Evolutionary conservation across 2,888 invertebrate species (phyloP).

Genomic region (Balanococcus diminutus): DNA sequence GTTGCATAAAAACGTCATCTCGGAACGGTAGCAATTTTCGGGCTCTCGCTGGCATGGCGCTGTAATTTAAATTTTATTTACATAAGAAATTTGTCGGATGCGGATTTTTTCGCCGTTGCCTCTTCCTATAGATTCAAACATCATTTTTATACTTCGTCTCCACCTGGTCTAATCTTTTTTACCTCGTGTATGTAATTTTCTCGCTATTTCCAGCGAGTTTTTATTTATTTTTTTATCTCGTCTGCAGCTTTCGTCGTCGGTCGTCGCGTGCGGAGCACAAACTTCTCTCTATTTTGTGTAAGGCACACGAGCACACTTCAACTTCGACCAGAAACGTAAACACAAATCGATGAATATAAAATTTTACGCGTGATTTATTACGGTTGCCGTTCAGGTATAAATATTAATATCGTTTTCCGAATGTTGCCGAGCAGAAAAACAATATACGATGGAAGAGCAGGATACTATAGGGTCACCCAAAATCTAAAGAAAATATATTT

Average conservation of each 20-base stretch:
- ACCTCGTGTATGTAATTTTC: not conserved
- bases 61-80: slow-evolving; percentile 12
- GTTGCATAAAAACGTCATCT: not conserved
- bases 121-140: no score
- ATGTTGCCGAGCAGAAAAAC: not conserved
- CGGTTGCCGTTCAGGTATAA: slow-evolving; percentile 3
- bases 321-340: not conserved
- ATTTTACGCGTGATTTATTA: slow-evolving; percentile 25
- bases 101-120: not conserved
- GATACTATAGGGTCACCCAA: no score
- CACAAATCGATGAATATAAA: slow-evolving; percentile 13
- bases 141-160: not conserved
- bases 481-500: no score
- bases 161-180: not conserved
- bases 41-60: no score
- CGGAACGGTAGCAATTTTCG: not conserved
- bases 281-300: not conserved
- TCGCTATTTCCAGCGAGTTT: not conserved
- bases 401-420: slow-evolving; percentile 4
- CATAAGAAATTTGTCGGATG: not conserved
- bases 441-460: not conserved
- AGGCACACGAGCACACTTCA: not conserved
- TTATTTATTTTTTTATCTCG: not conserved
- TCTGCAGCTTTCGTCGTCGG: not conserved
- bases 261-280: not conserved